Conservation (phyloP, 2,797 vertebrate species). For the Hozukius guyotensis region DNA sequence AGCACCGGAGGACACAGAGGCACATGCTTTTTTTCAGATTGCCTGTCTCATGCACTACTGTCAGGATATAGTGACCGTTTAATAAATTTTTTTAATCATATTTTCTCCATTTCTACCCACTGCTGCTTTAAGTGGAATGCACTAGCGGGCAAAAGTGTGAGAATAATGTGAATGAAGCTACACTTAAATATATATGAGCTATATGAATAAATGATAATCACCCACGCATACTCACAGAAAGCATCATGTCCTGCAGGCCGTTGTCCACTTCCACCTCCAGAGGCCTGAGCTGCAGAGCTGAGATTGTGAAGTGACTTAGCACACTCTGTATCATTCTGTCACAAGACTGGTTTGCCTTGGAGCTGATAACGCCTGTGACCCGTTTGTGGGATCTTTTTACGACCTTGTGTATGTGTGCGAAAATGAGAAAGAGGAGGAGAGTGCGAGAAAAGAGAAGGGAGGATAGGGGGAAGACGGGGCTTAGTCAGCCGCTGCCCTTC, state of each 20-base stretch:
- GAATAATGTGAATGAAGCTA: constrained; percentile 26
- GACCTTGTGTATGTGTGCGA: constrained; percentile 19
- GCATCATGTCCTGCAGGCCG: neutral
- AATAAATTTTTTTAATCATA: too few relatives aligned
- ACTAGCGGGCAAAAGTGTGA: neutral
- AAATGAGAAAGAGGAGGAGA: constrained; percentile 1
- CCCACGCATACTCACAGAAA: neutral
- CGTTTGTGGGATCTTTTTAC: neutral
- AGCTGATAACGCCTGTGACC: constrained; percentile 13
- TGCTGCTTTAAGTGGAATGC: constrained; percentile 6
- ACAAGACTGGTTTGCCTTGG: constrained; percentile 8
- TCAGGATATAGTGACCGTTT: too few relatives aligned
- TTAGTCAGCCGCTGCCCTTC: neutral
- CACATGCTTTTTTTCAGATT: too few relatives aligned
- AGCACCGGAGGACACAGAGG: too few relatives aligned
- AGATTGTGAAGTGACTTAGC: constrained; percentile 9
- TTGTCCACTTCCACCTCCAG: constrained; percentile 18
- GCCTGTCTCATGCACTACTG: too few relatives aligned
- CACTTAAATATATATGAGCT: constrained; percentile 58
- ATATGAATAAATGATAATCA: constrained; percentile 54
- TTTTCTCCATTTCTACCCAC: too few relatives aligned
- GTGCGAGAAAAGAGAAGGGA: neutral
- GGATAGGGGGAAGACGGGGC: neutral
- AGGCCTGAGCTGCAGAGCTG: constrained; percentile 1
- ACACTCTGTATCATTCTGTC: constrained; percentile 6